Percentiles rank a stretch among this genome's conserved stretches.
Evolutionary conservation across 2,888 invertebrate species (phyloP).

Genomic region (Phymatocera aterrima): DNA sequence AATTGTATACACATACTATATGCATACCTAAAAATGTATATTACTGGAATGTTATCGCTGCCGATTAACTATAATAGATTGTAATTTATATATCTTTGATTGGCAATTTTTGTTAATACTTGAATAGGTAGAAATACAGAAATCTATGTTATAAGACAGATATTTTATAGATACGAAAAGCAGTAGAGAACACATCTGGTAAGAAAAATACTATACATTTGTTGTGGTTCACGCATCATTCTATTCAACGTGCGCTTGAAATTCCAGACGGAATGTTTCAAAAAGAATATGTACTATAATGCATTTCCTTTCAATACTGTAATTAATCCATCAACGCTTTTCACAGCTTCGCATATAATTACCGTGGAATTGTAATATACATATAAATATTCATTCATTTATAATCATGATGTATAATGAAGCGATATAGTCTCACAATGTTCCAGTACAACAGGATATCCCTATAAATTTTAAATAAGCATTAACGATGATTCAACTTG

Average conservation of each 20-base stretch:
- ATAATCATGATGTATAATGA: conserved; percentile 7
- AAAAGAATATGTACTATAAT: background rate
- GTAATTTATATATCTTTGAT: conserved; percentile 57
- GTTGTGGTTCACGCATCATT: conserved; percentile 8
- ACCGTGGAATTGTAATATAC: background rate
- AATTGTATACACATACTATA: background rate
- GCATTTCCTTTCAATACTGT: background rate
- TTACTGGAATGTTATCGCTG: conserved; percentile 17
- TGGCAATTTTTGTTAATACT: conserved; percentile 56
- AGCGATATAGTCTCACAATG: background rate
- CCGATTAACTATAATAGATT: conserved; percentile 22
- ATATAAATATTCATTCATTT: background rate
- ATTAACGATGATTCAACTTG: background rate
- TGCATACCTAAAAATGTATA: background rate
- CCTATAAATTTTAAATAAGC: conserved; percentile 12
- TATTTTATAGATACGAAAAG: conserved; percentile 45
- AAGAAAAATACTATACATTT: conserved; percentile 52
- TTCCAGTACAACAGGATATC: background rate
- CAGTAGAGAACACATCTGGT: conserved; percentile 65
- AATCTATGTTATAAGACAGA: conserved; percentile 45
- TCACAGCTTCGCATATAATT: background rate
- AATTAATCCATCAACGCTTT: too few species aligned
- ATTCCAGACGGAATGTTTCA: background rate
- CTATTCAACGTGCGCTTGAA: conserved; percentile 15
- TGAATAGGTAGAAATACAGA: conserved; percentile 47